Evolutionary conservation across 2,888 invertebrate genomes (phyloP).

Genomic region (Conus canariensis): DNA sequence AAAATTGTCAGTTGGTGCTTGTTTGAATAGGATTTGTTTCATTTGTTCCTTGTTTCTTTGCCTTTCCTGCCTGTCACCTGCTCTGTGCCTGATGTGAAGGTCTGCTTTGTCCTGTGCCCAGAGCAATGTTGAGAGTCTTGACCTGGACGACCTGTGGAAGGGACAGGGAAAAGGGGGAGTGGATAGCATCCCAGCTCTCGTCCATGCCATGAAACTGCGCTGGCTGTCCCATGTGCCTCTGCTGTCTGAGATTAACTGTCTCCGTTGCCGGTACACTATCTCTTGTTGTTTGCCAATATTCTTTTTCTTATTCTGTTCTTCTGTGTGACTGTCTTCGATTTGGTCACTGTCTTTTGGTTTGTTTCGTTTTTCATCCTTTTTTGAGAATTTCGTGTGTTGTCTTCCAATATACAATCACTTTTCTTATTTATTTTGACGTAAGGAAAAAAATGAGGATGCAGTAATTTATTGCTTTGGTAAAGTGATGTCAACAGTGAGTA

Average conservation of each 20-base stretch:
- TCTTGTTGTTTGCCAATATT: background rate
- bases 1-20: too few species aligned
- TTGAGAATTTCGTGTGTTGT: too few species aligned
- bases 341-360: background rate
- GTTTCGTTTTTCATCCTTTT: too few species aligned
- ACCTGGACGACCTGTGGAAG: slow-evolving; percentile 39
- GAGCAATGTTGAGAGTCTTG: slow-evolving; percentile 41
- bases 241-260: slow-evolving; percentile 44
- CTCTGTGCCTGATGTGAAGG: too few species aligned
- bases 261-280: slow-evolving; percentile 35
- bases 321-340: background rate
- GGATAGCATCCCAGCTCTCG: slow-evolving; percentile 10
- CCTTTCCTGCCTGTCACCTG: too few species aligned
- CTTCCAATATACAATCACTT: too few species aligned
- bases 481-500: too few species aligned
- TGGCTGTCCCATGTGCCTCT: slow-evolving; percentile 49
- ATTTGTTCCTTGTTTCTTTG: too few species aligned
- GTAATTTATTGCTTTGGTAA: too few species aligned
- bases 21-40: too few species aligned
- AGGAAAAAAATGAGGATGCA: too few species aligned
- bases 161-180: background rate
- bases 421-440: too few species aligned
- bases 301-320: background rate
- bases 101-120: background rate
- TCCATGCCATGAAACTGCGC: slow-evolving; percentile 33